Conservation (phyloP, 1,140 invertebrate genomes). For the Cyclina sinensis region DNA sequence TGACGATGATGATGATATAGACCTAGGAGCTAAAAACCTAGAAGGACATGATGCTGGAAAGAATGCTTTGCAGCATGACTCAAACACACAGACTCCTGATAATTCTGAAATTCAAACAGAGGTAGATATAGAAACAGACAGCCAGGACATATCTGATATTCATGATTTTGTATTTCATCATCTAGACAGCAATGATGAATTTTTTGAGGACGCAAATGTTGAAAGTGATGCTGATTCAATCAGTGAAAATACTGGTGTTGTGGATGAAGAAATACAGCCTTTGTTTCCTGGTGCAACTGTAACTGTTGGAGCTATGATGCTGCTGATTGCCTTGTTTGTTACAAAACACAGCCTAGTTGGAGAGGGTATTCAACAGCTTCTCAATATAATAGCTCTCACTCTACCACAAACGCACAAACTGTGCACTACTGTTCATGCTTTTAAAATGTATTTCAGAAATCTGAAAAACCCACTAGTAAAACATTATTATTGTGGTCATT, state of each 20-base stretch:
- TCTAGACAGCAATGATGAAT: too few species aligned
- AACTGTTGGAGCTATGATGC: conserved; percentile 32
- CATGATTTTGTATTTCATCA: too few species aligned
- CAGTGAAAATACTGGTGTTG: background rate
- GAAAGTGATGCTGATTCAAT: background rate
- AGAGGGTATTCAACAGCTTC: conserved; percentile 13
- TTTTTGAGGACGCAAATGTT: background rate
- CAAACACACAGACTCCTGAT: too few species aligned
- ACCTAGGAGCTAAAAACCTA: too few species aligned
- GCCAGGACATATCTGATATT: too few species aligned
- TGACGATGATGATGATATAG: too few species aligned
- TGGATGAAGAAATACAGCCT: background rate
- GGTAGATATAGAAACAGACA: too few species aligned
- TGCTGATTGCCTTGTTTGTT: background rate
- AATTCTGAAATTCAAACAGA: too few species aligned
- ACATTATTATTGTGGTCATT: conserved; percentile 66
- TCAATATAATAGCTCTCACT: conserved; percentile 49
- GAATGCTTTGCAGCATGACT: too few species aligned
- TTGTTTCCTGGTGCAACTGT: background rate
- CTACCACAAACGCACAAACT: conserved; percentile 64
- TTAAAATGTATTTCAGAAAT: conserved; percentile 66
- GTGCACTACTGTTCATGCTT: conserved; percentile 61
- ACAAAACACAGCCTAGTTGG: conserved; percentile 23
- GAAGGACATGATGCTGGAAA: too few species aligned
- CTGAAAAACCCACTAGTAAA: conserved; percentile 65